Base-by-base conservation (phyloP, 2,888 invertebrate genomes). In the Eristalis intricaria region DNA sequence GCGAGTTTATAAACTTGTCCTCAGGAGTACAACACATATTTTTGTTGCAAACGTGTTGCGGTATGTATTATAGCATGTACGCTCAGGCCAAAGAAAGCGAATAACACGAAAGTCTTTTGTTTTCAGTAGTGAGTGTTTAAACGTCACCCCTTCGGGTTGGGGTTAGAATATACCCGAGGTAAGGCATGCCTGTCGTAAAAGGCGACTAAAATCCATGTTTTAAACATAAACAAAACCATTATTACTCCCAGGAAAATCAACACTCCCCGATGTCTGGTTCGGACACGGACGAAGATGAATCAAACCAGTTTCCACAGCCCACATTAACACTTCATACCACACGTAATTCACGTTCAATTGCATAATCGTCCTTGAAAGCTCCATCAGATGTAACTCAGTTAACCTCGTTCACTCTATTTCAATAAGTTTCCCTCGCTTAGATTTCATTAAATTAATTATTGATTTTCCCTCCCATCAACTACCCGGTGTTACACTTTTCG, bases 391-490 rank as follows among this genome's bases (percentile, higher is more conserved):
- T 64, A 13, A 64, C 22, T 40, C 68, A 64, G n/a, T 40, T 61
- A 29, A 26, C 60, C 11, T 40, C 15, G 29, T 29, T 5, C 29
- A 32, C 32, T 19, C 22, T 5, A 58, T 4, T 23, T 19, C 76
- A 15, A 66, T 60, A 13, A 66, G 29, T 40, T 40, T 43, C 38
- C 32, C 65, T 70, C 61, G 50, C 38, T 66, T 61, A 70, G 26
- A 76, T 73, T 84, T 50, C 60, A 64, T 76, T 71, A 82, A 86
- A 86, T 78, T 74, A 74, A 70, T 43, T 86, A 86, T 86, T 78
- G 85, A 84, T 84, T 84, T 82, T 78, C 56, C 58, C 65, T 13
- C 5, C 19, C 8, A 32, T 38, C 26, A 26, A 1, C 26, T n/a
- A 38, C 15, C 29, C 61, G 3, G 66, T 35, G 26, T 75, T 56